Evolutionary conservation across 2,113 vertebrate species (phyloP).

Genomic region (Rhagologus leucostigma): DNA sequence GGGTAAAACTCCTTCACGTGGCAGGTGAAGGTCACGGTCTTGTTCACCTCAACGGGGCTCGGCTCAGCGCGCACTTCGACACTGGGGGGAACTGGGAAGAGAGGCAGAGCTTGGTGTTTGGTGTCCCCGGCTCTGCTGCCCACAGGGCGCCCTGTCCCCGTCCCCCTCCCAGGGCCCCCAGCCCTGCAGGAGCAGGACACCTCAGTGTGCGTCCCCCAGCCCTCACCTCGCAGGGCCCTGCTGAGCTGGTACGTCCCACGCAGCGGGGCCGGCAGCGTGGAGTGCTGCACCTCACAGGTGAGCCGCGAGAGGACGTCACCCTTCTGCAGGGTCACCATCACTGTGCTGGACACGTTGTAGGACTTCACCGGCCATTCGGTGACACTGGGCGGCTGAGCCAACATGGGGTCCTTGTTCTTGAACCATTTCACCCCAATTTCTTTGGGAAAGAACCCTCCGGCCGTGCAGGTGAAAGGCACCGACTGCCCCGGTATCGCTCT

Average conservation of each 20-base stretch:
- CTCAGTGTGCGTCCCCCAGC: fast-evolving
- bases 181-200: background rate
- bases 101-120: background rate
- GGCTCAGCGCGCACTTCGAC: background rate
- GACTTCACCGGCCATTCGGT: too few species aligned
- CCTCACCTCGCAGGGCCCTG: slow-evolving; percentile 9
- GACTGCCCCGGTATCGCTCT: too few species aligned
- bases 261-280: background rate
- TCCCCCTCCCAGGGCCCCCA: background rate
- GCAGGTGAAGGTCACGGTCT: background rate
- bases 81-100: slow-evolving; percentile 39
- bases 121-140: fast-evolving
- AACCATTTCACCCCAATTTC: too few species aligned
- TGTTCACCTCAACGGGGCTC: background rate
- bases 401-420: too few species aligned
- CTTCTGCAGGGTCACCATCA: too few species aligned
- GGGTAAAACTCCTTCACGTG: background rate
- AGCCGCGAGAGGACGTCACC: too few species aligned
- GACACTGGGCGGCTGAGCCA: too few species aligned
- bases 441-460: too few species aligned
- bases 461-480: too few species aligned
- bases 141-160: background rate
- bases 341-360: too few species aligned
- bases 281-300: background rate
- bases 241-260: background rate